phyloP scores from a whole-genome alignment of 2,888 invertebrate species.

The Epistrophe eligans region DNA sequence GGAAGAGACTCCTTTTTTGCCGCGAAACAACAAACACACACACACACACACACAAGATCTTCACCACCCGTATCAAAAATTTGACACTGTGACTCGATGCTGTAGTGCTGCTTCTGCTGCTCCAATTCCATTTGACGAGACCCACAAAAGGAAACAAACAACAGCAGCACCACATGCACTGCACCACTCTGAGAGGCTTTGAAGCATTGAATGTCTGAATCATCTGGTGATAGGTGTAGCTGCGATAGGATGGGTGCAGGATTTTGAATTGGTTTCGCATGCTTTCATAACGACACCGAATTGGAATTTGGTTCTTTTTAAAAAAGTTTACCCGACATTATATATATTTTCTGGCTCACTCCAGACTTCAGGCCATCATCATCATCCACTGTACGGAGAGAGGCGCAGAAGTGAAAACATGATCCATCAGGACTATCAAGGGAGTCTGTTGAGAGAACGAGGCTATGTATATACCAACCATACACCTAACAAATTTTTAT shows the following conservation, averaged over 20 bases:
- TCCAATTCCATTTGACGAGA: conserved; percentile 58
- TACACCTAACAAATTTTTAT: conserved; percentile 58
- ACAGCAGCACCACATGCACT: conserved; percentile 40
- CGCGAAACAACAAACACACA: background rate
- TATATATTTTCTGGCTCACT: conserved; percentile 46
- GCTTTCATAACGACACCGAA: conserved; percentile 72
- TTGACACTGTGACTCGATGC: conserved; percentile 65
- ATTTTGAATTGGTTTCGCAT: conserved; percentile 74
- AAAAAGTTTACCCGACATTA: conserved; percentile 31
- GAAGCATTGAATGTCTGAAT: conserved; percentile 40
- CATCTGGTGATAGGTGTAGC: conserved; percentile 36
- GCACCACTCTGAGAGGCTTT: background rate
- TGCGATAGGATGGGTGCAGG: conserved; percentile 11
- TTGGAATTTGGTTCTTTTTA: conserved; percentile 68
- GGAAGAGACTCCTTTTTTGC: conserved; percentile 45
- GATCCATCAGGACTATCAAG: background rate
- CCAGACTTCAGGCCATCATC: conserved; percentile 28
- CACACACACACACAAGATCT: conserved; percentile 27
- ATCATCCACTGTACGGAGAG: background rate
- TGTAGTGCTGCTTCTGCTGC: conserved; percentile 27
- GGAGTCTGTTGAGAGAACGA: background rate
- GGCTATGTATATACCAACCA: background rate
- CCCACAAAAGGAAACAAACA: conserved; percentile 29
- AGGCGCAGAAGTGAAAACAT: background rate
- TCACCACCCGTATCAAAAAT: conserved; percentile 68